Evolutionary conservation across 2,113 vertebrate species (phyloP).

Genomic region (Neogale vison): DNA sequence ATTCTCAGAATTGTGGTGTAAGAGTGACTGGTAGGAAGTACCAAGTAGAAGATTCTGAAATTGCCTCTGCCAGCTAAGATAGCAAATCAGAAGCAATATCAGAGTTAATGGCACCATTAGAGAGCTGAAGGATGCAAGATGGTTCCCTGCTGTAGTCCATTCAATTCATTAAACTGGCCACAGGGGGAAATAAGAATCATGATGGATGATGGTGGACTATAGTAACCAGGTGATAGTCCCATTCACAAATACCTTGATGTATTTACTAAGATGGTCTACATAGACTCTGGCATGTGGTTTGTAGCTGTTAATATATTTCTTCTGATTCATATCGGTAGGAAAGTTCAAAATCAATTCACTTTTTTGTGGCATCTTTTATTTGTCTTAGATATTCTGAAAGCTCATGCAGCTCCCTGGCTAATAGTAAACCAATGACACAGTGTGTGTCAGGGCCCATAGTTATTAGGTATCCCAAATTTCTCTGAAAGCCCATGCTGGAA

Average conservation of each 20-base stretch:
- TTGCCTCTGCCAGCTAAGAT: background rate
- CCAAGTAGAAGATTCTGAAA: background rate
- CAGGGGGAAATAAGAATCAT: background rate
- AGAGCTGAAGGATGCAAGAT: background rate
- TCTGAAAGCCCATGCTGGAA: background rate
- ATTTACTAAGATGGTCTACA: background rate
- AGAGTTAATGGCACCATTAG: background rate
- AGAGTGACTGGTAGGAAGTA: background rate
- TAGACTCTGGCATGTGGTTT: background rate
- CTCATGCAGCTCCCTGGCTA: background rate
- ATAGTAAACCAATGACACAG: background rate
- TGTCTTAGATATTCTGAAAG: background rate
- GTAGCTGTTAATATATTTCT: background rate
- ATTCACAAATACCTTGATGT: background rate
- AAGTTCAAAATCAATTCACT: background rate
- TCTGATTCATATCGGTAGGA: background rate
- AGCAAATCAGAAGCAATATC: background rate
- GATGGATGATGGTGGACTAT: background rate
- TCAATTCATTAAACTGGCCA: background rate
- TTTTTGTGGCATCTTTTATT: background rate
- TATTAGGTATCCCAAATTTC: background rate
- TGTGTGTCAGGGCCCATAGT: background rate
- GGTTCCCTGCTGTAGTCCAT: background rate
- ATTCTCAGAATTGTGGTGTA: background rate
- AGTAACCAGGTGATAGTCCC: background rate